Percentiles rank a stretch among this genome's conserved stretches.
These are phyloP conservation scores for Campopleginae sp. DNA, from an alignment of 2,888 invertebrate genomes.

Conservation along the genomic window DNA sequence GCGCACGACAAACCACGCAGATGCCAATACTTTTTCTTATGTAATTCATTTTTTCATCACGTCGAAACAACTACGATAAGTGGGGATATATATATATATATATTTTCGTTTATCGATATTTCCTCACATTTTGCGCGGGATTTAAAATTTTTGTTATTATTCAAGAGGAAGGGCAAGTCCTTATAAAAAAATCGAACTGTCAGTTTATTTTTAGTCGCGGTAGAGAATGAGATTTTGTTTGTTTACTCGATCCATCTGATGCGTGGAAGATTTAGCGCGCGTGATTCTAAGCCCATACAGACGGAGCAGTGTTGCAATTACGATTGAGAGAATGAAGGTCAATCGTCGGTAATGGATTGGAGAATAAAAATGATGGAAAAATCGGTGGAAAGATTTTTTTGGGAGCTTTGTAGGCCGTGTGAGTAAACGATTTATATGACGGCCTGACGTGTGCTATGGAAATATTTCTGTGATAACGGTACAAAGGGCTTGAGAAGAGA, in stretches of 20 bases:
- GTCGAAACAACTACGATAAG: slow-evolving; percentile 54
- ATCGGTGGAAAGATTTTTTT: neutral
- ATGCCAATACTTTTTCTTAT: slow-evolving; percentile 20
- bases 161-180: slow-evolving; percentile 30
- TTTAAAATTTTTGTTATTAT: slow-evolving; percentile 24
- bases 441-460: slow-evolving; percentile 11
- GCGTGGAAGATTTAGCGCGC: slow-evolving; percentile 45
- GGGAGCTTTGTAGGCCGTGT: slow-evolving; percentile 47
- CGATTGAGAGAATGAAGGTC: neutral
- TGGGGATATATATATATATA: slow-evolving; percentile 22
- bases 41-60: slow-evolving; percentile 38
- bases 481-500: neutral
- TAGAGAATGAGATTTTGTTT: slow-evolving; percentile 13
- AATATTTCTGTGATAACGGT: slow-evolving; percentile 10
- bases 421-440: neutral
- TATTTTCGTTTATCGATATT: slow-evolving; percentile 23
- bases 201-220: slow-evolving; percentile 30
- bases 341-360: neutral
- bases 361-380: neutral
- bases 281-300: slow-evolving; percentile 9
- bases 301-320: slow-evolving; percentile 38
- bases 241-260: slow-evolving; percentile 28
- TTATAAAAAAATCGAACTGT: slow-evolving; percentile 67
- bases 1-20: slow-evolving; percentile 60
- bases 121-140: neutral